These are phyloP conservation scores for Istiophorus platypterus DNA, from an alignment of 2,113 vertebrate species.

Conservation along the genomic window DNA sequence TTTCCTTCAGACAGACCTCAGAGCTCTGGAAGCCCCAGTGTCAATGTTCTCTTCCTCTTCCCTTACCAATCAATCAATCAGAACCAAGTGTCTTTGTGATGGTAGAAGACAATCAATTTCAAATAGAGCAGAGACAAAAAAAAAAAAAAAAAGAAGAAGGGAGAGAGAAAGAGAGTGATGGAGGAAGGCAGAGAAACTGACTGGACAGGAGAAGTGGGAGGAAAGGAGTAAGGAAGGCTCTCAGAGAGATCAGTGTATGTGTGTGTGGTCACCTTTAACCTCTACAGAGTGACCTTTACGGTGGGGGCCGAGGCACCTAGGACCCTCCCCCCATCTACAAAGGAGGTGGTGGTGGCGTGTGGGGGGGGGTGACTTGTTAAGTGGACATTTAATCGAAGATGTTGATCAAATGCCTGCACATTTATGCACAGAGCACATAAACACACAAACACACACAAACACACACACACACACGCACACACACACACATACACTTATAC, in stretches of 20 bases:
- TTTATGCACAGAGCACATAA: conserved; percentile 29
- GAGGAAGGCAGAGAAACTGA: conserved; percentile 66
- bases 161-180: conserved; percentile 65
- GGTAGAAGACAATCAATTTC: conserved; percentile 90
- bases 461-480: conserved; percentile 32
- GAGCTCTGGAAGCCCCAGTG: conserved; percentile 66
- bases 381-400: conserved; percentile 78
- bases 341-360: conserved; percentile 47
- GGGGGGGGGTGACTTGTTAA: conserved; percentile 73
- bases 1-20: conserved; percentile 54
- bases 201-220: conserved; percentile 66
- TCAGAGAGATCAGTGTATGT: conserved; percentile 34
- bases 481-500: conserved; percentile 32
- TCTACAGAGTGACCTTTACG: conserved; percentile 73
- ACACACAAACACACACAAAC: conserved; percentile 15
- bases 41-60: conserved; percentile 82
- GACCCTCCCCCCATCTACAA: conserved; percentile 36
- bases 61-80: conserved; percentile 86
- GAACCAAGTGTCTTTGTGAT: conserved; percentile 91
- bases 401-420: conserved; percentile 75
- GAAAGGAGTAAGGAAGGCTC: conserved; percentile 62
- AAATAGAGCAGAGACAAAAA: conserved; percentile 81
- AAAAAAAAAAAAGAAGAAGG: conserved; percentile 61
- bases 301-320: conserved; percentile 47
- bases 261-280: conserved; percentile 70